A percentile compares a stretch with the other conserved stretches of the same genome.
These are phyloP conservation scores for Cotesia typhae DNA, from an alignment of 1,140 invertebrate species.

Conservation along the genomic window DNA sequence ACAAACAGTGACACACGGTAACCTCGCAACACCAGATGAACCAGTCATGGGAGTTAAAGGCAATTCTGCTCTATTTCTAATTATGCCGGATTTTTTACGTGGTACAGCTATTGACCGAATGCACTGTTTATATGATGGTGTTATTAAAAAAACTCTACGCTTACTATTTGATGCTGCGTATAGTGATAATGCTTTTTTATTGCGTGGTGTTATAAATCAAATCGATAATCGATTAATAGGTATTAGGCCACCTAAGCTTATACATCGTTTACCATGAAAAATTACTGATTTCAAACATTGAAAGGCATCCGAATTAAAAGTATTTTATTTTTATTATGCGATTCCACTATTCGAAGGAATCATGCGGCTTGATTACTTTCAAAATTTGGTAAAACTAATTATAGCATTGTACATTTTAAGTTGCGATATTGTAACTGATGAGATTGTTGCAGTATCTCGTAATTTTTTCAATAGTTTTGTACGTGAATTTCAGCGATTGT, in stretches of 20 bases:
- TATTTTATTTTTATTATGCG: conserved; percentile 34
- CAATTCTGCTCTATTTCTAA: conserved; percentile 18
- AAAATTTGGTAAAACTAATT: conserved; percentile 27
- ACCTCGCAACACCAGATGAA: conserved; percentile 6
- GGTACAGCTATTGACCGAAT: conserved; percentile 40
- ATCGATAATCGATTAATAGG: conserved; percentile 19
- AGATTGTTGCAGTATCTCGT: conserved; percentile 1
- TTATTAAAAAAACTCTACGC: conserved; percentile 30
- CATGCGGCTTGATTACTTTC: conserved; percentile 17
- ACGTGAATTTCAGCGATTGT: conserved; percentile 20
- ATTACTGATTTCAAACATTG: conserved; percentile 28
- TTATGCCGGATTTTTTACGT: conserved; percentile 43
- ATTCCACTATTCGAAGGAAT: conserved; percentile 24
- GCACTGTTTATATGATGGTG: conserved; percentile 39
- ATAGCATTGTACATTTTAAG: conserved; percentile 36
- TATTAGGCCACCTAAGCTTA: conserved; percentile 34
- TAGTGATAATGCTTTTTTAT: conserved; percentile 11
- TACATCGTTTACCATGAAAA: conserved; percentile 23
- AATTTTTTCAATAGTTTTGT: conserved; percentile 18
- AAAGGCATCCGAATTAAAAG: conserved; percentile 36
- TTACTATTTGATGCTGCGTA: conserved; percentile 29
- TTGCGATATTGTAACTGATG: background rate
- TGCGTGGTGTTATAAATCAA: conserved; percentile 6
- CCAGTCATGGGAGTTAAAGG: conserved; percentile 37
- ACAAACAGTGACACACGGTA: background rate